A percentile compares a stretch with the other conserved stretches of the same genome.
These are phyloP conservation scores for Cantharis nigra DNA, from an alignment of 2,888 invertebrate genomes.

Conservation along the genomic window DNA sequence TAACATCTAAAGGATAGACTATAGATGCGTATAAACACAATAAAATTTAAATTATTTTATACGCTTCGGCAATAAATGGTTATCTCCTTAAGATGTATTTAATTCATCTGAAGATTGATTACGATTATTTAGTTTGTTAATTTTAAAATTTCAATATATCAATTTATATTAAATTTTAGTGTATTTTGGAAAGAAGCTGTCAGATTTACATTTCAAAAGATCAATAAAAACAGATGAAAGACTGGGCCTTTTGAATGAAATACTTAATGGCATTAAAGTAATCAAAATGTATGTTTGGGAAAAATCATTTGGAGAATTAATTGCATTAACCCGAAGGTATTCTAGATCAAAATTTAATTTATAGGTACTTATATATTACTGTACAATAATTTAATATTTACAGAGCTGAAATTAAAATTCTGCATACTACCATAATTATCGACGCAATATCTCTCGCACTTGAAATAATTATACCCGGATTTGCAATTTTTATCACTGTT, in stretches of 20 bases:
- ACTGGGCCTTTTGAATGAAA: conserved; percentile 87
- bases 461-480: conserved; percentile 86
- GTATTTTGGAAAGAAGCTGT: conserved; percentile 72
- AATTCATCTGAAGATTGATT: not conserved
- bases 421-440: conserved; percentile 74
- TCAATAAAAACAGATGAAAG: conserved; percentile 83
- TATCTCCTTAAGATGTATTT: not conserved
- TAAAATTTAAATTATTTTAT: not conserved
- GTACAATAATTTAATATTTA: conserved; percentile 26
- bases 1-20: too few relatives aligned
- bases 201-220: conserved; percentile 73
- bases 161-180: conserved; percentile 39
- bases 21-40: too few relatives aligned
- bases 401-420: conserved; percentile 74
- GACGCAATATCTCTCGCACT: conserved; percentile 78
- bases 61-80: not conserved
- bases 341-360: not conserved
- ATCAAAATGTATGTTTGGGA: conserved; percentile 98
- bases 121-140: too few relatives aligned
- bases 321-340: conserved; percentile 66
- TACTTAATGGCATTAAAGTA: conserved; percentile 85
- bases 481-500: conserved; percentile 84
- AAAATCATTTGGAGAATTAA: conserved; percentile 79
- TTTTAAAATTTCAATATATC: not conserved
- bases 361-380: not conserved